Evolutionary conservation across 2,888 invertebrate species (phyloP).

Genomic region (Amphipyra berbera): DNA sequence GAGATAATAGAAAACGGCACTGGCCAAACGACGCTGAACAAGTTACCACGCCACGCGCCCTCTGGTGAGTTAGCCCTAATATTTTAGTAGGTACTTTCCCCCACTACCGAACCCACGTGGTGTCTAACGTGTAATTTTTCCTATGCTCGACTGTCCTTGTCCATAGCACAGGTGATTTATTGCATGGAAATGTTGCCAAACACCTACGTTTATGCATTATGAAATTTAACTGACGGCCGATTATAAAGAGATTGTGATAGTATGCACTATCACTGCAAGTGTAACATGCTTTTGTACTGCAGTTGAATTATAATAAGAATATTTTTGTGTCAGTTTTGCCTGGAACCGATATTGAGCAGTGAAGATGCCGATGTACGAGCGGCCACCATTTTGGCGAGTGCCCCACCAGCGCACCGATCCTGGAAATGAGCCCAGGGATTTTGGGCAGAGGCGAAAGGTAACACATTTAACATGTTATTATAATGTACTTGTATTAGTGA

Average conservation of each 20-base stretch:
- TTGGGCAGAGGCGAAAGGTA: conserved; percentile 72
- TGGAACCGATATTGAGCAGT: conserved; percentile 51
- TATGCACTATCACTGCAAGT: conserved; percentile 47
- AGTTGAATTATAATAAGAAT: conserved; percentile 35
- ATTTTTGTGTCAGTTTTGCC: conserved; percentile 62
- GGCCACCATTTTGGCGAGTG: conserved; percentile 91
- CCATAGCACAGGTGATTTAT: conserved; percentile 76
- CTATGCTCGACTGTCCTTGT: conserved; percentile 64
- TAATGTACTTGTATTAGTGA: background rate
- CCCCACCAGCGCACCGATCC: conserved; percentile 84
- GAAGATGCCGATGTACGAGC: conserved; percentile 89
- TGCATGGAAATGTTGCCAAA: conserved; percentile 72
- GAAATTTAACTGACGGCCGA: conserved; percentile 49
- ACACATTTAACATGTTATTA: conserved; percentile 43
- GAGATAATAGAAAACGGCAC: conserved; percentile 81
- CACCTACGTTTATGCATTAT: conserved; percentile 70
- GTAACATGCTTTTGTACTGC: conserved; percentile 31
- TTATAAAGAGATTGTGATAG: conserved; percentile 46
- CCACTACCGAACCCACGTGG: conserved; percentile 66
- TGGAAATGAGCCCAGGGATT: conserved; percentile 78
- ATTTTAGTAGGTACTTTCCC: conserved; percentile 51
- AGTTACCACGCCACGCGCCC: conserved; percentile 77
- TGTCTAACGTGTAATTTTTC: conserved; percentile 58
- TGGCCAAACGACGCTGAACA: conserved; percentile 74
- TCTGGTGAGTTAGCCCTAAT: conserved; percentile 80